Conservation (phyloP, 2,113 vertebrate species). For the Callipepla californica region DNA sequence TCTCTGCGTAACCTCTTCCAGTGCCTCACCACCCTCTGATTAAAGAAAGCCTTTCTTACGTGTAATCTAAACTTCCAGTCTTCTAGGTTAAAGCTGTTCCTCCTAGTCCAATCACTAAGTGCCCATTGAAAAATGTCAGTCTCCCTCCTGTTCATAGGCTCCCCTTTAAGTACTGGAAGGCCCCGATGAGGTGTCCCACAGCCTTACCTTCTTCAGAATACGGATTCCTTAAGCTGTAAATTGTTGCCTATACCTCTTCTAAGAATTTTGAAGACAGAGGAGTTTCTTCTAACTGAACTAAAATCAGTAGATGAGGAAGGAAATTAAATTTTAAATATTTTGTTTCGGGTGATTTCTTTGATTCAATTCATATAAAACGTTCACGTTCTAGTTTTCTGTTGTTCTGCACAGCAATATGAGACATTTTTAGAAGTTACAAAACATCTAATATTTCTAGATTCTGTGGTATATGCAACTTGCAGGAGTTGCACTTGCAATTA, state of each 20-base stretch:
- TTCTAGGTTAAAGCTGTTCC: no score
- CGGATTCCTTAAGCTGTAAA: fast-evolving
- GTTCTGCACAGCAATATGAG: neutral
- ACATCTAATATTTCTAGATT: neutral
- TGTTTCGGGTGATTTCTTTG: neutral
- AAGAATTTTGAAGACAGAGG: neutral
- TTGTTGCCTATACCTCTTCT: fast-evolving
- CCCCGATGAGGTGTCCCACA: no score
- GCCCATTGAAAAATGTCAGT: no score
- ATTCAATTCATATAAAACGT: neutral
- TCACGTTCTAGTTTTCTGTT: neutral
- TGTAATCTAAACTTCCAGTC: no score
- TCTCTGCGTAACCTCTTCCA: no score
- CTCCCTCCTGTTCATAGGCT: no score
- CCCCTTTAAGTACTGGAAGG: no score
- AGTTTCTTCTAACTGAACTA: neutral
- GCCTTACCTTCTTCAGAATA: no score
- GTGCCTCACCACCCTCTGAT: no score
- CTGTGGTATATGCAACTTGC: neutral
- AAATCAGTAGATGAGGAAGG: neutral
- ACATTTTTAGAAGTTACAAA: neutral
- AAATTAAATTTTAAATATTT: neutral
- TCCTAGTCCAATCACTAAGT: no score
- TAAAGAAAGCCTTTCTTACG: no score
- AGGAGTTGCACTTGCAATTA: neutral